Conservation (phyloP, 2,888 invertebrate genomes). For the Troglohyphantes excavatus region DNA sequence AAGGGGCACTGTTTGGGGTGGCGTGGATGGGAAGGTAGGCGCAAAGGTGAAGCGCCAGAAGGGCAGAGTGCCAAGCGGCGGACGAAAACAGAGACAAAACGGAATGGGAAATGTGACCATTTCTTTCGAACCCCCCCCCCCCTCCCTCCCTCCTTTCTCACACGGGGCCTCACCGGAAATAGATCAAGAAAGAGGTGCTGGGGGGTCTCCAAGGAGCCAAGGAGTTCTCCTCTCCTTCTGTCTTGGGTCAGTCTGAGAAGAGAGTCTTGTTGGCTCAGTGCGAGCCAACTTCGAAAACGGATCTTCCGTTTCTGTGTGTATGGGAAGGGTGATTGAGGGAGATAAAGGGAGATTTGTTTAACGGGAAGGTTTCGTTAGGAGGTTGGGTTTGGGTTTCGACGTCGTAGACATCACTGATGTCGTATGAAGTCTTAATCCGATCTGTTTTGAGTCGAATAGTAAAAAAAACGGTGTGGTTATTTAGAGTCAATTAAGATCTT, state of each 20-base stretch:
- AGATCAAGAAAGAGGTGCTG: constrained; percentile 61
- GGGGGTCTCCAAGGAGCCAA: constrained; percentile 2
- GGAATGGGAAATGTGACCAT: constrained; percentile 72
- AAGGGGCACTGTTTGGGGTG: constrained; percentile 76
- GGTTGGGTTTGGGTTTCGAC: too few species aligned
- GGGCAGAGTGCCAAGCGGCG: constrained; percentile 72
- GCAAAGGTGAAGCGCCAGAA: constrained; percentile 35
- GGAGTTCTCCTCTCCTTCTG: constrained; percentile 5
- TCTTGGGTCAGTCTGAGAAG: constrained; percentile 48
- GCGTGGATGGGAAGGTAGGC: constrained; percentile 54
- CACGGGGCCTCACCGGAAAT: constrained; percentile 77
- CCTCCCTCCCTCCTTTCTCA: constrained; percentile 23
- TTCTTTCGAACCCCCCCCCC: constrained; percentile 13
- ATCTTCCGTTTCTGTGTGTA: not conserved
- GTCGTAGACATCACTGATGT: too few species aligned
- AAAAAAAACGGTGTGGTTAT: too few species aligned
- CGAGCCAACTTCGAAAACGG: not conserved
- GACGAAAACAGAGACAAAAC: constrained; percentile 76
- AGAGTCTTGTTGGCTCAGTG: not conserved
- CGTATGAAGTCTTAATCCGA: too few species aligned
- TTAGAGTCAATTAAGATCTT: too few species aligned
- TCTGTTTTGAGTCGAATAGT: too few species aligned
- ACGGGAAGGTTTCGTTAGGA: too few species aligned
- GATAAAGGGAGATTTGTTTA: not conserved
- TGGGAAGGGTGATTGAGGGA: not conserved